These are phyloP conservation scores for Amblyjoppa fuscipennis DNA, from an alignment of 2,888 invertebrate species.

Conservation along the genomic window DNA sequence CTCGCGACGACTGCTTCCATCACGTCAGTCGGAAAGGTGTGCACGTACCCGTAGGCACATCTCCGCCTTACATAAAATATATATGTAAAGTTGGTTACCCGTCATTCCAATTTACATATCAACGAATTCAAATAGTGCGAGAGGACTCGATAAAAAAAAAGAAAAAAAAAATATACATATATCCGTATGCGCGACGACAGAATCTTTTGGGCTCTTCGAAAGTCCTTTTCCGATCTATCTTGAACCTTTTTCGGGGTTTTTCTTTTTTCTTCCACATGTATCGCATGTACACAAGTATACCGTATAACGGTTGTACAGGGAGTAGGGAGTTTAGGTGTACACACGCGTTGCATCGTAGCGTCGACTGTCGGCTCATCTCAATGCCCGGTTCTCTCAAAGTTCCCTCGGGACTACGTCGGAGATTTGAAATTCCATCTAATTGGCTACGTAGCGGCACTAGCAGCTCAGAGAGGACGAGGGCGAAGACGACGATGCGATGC, in stretches of 20 bases:
- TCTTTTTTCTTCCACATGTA: not conserved
- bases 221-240: not conserved
- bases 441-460: constrained; percentile 68
- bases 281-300: not conserved
- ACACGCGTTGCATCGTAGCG: not conserved
- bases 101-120: constrained; percentile 44
- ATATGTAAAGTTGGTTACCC: constrained; percentile 49
- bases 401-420: constrained; percentile 39
- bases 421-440: constrained; percentile 74
- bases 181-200: constrained; percentile 1
- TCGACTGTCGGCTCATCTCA: constrained; percentile 1
- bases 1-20: constrained; percentile 4
- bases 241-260: not conserved
- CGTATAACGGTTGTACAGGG: not conserved
- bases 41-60: constrained; percentile 15
- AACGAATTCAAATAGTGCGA: constrained; percentile 33
- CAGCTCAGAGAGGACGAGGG: constrained; percentile 25
- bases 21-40: constrained; percentile 23
- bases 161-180: not conserved
- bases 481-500: constrained; percentile 51
- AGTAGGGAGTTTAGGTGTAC: not conserved
- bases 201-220: not conserved
- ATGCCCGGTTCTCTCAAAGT: constrained; percentile 39
- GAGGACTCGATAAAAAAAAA: constrained; percentile 15
- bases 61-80: constrained; percentile 31